Percentiles rank a stretch among this genome's conserved stretches.
phyloP scores from a whole-genome alignment of 2,888 invertebrate genomes.

The Drosophila neotestacea region DNA sequence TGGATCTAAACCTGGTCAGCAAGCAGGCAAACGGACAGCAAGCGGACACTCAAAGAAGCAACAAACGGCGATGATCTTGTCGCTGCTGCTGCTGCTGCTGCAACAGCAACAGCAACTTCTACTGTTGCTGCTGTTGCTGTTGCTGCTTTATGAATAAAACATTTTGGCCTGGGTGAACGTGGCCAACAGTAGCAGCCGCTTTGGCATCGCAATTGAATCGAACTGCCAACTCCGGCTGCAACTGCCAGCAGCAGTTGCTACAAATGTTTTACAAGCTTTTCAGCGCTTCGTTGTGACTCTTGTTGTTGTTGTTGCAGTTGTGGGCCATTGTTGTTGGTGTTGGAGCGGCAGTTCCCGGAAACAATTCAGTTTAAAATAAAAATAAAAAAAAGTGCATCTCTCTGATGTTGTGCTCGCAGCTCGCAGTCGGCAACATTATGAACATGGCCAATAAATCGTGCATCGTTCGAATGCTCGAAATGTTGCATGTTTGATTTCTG shows the following conservation, averaged over 20 bases:
- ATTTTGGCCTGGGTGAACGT: conserved; percentile 63
- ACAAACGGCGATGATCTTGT: conserved; percentile 69
- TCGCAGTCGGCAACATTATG: conserved; percentile 63
- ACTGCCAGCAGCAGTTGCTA: conserved; percentile 70
- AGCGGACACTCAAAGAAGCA: conserved; percentile 53
- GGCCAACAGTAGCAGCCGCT: conserved; percentile 67
- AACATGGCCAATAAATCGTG: conserved; percentile 78
- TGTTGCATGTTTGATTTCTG: conserved; percentile 75
- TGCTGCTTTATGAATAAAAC: conserved; percentile 78
- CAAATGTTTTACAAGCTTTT: conserved; percentile 80
- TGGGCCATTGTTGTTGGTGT: conserved; percentile 63
- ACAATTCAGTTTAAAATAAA: conserved; percentile 76
- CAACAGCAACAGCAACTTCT: not conserved
- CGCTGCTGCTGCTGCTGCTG: conserved; percentile 41
- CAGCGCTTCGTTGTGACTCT: conserved; percentile 66
- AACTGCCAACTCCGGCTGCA: conserved; percentile 41
- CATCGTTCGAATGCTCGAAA: conserved; percentile 71
- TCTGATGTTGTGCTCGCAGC: conserved; percentile 31
- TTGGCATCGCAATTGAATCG: conserved; percentile 58
- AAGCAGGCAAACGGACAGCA: conserved; percentile 23
- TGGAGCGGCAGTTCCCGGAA: conserved; percentile 77
- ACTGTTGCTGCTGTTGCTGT: conserved; percentile 23
- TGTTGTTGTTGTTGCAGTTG: conserved; percentile 39
- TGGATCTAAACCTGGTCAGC: conserved; percentile 29
- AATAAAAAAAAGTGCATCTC: conserved; percentile 42